Evolutionary conservation across 2,888 invertebrate species (phyloP), one percentile per base, ranked within the genome.

Genomic region (Zaprionus obscuricornis): DNA sequence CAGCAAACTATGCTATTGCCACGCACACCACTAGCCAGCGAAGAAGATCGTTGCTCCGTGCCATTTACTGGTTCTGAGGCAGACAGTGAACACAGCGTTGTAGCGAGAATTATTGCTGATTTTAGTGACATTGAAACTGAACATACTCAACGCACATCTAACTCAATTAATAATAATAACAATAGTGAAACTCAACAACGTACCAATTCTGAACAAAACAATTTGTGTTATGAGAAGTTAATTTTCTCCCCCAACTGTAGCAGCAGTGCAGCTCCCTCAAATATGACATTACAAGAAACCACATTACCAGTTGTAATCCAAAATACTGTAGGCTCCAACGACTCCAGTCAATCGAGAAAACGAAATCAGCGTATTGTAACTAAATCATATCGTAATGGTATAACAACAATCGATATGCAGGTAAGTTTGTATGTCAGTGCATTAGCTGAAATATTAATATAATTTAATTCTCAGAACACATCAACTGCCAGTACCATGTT

Each of bases 91-190:
- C 92, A 92, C 69, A 92, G 91, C 66, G 92, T 92, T 43, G 92
- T 93, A 0, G 93, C 92, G 45, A 92, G 93, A 40, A 93, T 93
- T 62, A 87, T 93, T 74, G 93, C 92, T 1, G 93, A 93, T 79
- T 93, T 93, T 73, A 92, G 93, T 0, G 93, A 93, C 74, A 90
- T 92, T 22, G 93, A 93, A 88, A 91, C 91, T 54, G 93, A 93
- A 90, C 82, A 91, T 90, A 59, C 67, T 29, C 82, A 85, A 14
- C 76, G 83, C 17, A 66, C 36, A 90, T 91, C 72, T 43, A 43
- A 60, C 24, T 10, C 33, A 17, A 49, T 29, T 16, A 54, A 50
- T 39, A 58, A 49, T 26, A 73, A 50, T 91, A 91, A 72, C 14
- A 70, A 66, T 37, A 58, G 49, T 33, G 64, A 78, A 33, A 4